phyloP scores from a whole-genome alignment of 1,140 invertebrate species.

The Tetramorium parvispinum region DNA sequence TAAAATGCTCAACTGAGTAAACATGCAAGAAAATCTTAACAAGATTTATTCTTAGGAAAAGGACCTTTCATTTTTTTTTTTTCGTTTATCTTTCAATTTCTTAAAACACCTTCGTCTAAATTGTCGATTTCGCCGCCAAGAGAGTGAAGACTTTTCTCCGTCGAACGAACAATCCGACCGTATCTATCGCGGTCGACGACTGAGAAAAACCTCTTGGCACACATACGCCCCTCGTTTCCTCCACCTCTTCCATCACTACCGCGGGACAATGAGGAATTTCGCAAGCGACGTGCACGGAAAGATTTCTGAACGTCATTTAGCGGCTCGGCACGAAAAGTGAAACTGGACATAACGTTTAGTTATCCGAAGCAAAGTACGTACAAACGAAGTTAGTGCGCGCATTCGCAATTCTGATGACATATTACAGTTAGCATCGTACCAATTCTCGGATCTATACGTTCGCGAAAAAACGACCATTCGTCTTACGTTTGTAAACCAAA shows the following conservation, averaged over 20 bases:
- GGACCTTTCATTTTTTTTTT: not conserved
- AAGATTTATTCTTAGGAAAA: constrained; percentile 8
- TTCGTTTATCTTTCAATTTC: not conserved
- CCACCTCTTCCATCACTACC: constrained; percentile 20
- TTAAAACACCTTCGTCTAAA: not conserved
- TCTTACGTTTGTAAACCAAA: not conserved
- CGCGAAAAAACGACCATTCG: not conserved
- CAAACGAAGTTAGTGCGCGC: not conserved
- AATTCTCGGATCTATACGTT: not conserved
- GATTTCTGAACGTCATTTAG: constrained; percentile 71
- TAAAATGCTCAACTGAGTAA: not conserved
- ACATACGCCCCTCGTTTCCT: constrained; percentile 46
- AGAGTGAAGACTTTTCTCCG: constrained; percentile 47
- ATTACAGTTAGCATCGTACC: not conserved
- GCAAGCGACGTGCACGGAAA: constrained; percentile 64
- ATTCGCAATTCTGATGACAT: not conserved
- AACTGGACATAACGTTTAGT: constrained; percentile 66
- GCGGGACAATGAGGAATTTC: constrained; percentile 74
- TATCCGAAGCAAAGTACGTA: constrained; percentile 5
- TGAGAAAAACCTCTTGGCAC: constrained; percentile 65
- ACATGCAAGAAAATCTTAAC: not conserved
- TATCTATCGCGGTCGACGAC: constrained; percentile 61
- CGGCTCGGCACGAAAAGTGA: constrained; percentile 76
- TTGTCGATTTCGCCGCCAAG: constrained; percentile 28
- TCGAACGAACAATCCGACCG: constrained; percentile 51